A percentile compares a stretch with the other conserved stretches of the same genome.
Conservation (phyloP, 1,140 invertebrate species). For the Saccostrea glomerata region DNA sequence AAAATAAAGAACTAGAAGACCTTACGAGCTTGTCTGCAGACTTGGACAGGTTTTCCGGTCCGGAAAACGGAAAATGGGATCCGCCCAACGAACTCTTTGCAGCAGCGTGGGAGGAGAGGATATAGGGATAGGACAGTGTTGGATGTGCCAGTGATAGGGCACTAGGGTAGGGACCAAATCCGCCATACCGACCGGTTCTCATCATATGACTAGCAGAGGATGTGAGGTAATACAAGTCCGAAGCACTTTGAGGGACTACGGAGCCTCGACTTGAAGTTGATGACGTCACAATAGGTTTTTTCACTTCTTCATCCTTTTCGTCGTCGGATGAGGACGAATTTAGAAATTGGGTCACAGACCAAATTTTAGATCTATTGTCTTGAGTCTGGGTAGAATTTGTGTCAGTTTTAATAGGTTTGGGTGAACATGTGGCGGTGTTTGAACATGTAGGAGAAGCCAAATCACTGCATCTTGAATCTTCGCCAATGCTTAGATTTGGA, state of each 20-base stretch:
- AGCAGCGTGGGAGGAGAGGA: slow-evolving; percentile 49
- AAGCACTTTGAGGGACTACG: slow-evolving; percentile 38
- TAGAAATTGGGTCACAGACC: slow-evolving; percentile 54
- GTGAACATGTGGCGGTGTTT: neutral
- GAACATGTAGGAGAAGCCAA: slow-evolving; percentile 21
- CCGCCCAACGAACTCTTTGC: slow-evolving; percentile 46
- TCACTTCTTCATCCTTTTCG: slow-evolving; percentile 43
- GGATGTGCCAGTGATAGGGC: slow-evolving; percentile 48
- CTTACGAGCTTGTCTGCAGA: slow-evolving; percentile 40
- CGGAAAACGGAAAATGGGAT: slow-evolving; percentile 40
- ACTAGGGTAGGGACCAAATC: slow-evolving; percentile 51
- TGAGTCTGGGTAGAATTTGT: slow-evolving; percentile 2
- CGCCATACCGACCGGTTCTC: slow-evolving; percentile 46
- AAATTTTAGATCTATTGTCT: slow-evolving; percentile 49
- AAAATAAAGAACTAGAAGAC: slow-evolving; percentile 47
- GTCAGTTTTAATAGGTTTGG: slow-evolving; percentile 1
- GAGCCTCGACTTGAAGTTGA: slow-evolving; percentile 29
- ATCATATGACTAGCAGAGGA: slow-evolving; percentile 44
- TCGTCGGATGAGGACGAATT: slow-evolving; percentile 45
- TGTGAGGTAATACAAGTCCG: slow-evolving; percentile 47
- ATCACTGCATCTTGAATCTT: slow-evolving; percentile 41
- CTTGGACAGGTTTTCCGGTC: slow-evolving; percentile 42
- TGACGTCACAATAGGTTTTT: slow-evolving; percentile 30
- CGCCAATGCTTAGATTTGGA: slow-evolving; percentile 50
- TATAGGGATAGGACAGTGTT: slow-evolving; percentile 52